Conservation (phyloP, 2,113 vertebrate genomes). For the Hippocampus mohnikei region DNA sequence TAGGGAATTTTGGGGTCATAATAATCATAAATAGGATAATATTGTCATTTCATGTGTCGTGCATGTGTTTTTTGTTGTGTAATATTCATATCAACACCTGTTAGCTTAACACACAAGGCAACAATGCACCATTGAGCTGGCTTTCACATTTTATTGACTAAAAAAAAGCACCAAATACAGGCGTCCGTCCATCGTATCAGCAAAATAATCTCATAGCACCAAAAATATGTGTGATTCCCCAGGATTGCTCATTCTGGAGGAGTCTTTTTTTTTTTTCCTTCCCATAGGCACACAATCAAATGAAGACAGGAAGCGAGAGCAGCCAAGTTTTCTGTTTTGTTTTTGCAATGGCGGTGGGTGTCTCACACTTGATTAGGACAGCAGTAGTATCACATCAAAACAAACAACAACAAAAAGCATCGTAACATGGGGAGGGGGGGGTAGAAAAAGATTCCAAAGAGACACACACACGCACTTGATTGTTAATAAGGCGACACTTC, state of each 20-base stretch:
- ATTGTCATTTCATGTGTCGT: no score
- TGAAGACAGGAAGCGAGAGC: conserved; percentile 11
- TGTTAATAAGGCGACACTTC: conserved; percentile 41
- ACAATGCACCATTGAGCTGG: not conserved
- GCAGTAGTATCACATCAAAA: conserved; percentile 35
- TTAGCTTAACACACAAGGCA: not conserved
- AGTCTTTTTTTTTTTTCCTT: not conserved
- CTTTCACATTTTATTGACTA: conserved; percentile 50
- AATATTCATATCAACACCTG: not conserved
- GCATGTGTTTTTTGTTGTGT: not conserved
- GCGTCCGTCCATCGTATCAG: conserved; percentile 62
- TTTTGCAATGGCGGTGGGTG: conserved; percentile 35
- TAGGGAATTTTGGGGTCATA: no score
- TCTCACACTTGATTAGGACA: conserved; percentile 28
- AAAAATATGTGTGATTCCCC: conserved; percentile 63
- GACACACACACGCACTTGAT: conserved; percentile 8
- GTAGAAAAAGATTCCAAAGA: conserved; percentile 7
- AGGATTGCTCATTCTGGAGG: conserved; percentile 40
- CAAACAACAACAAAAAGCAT: not conserved
- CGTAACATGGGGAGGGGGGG: not conserved
- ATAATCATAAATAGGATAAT: no score
- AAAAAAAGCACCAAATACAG: conserved; percentile 65
- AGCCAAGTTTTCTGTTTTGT: not conserved
- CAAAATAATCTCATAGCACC: conserved; percentile 76
- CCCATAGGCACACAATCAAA: conserved; percentile 63